Conservation (phyloP, 2,797 vertebrate species). For the Neomorphus geoffroyi region DNA sequence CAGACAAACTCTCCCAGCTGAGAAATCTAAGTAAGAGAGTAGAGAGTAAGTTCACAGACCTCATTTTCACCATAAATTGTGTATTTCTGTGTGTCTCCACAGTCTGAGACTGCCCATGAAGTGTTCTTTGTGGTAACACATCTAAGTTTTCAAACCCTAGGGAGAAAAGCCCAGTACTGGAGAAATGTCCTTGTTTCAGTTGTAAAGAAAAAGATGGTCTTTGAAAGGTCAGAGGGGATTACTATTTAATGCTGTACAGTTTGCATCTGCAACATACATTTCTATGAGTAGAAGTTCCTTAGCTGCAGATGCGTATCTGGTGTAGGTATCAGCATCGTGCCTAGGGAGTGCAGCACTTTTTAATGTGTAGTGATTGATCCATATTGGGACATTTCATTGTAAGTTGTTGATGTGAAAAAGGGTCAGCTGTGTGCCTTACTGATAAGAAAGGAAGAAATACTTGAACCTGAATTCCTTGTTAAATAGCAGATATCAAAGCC, state of each 20-base stretch:
- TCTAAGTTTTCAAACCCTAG: background rate
- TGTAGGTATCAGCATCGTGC: background rate
- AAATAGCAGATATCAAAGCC: background rate
- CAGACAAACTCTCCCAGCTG: conserved; percentile 39
- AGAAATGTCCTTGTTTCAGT: background rate
- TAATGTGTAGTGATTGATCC: background rate
- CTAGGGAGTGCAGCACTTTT: background rate
- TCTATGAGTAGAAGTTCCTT: background rate
- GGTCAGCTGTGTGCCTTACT: background rate
- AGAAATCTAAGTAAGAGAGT: conserved; percentile 52
- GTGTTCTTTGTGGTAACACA: background rate
- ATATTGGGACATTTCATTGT: background rate
- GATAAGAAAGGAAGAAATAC: background rate
- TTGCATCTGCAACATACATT: background rate
- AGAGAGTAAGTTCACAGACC: conserved; percentile 18
- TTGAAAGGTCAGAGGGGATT: fast-evolving
- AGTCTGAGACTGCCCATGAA: background rate
- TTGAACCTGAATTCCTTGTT: background rate
- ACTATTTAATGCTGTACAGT: background rate
- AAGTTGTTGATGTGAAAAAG: background rate
- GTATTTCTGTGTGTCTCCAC: background rate
- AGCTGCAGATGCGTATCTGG: background rate
- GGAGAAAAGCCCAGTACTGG: background rate
- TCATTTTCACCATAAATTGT: background rate
- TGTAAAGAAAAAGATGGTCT: background rate